Conservation (phyloP, 2,888 invertebrate genomes). For the Temnothorax ravouxi region DNA sequence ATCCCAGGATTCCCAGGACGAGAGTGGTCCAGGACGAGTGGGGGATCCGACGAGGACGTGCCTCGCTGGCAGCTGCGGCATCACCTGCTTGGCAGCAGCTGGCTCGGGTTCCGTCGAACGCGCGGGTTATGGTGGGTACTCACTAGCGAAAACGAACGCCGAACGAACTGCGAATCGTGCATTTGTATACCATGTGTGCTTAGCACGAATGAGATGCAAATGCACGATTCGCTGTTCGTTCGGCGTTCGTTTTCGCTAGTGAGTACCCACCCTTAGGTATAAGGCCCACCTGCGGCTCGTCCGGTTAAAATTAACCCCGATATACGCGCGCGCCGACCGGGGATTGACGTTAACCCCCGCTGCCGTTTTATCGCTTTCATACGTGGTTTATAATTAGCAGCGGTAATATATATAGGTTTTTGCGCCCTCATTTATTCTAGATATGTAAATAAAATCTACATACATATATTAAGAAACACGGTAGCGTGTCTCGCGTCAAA, state of each 20-base stretch:
- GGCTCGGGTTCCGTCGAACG: slow-evolving; percentile 43
- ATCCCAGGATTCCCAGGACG: slow-evolving; percentile 22
- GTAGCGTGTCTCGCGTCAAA: neutral
- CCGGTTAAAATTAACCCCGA: slow-evolving; percentile 49
- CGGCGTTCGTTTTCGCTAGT: too few species aligned
- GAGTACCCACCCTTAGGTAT: too few species aligned
- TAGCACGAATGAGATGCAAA: too few species aligned
- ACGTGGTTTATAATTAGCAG: slow-evolving; percentile 5
- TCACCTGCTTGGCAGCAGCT: slow-evolving; percentile 80
- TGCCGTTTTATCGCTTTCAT: slow-evolving; percentile 24
- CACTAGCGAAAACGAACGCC: too few species aligned
- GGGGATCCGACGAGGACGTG: slow-evolving; percentile 50
- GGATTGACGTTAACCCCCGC: slow-evolving; percentile 7
- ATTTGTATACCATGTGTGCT: too few species aligned
- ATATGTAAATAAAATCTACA: neutral
- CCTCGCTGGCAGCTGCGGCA: slow-evolving; percentile 76
- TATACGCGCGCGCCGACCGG: neutral
- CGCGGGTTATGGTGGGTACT: too few species aligned
- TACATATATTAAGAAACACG: too few species aligned
- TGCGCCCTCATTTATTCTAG: neutral
- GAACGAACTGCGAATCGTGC: too few species aligned
- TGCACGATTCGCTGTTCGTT: too few species aligned
- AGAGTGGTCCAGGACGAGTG: slow-evolving; percentile 54
- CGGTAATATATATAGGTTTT: neutral
- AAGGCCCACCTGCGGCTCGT: slow-evolving; percentile 40